Conservation (phyloP, 2,797 vertebrate species). For the Pseudotriccus pelzelni region DNA sequence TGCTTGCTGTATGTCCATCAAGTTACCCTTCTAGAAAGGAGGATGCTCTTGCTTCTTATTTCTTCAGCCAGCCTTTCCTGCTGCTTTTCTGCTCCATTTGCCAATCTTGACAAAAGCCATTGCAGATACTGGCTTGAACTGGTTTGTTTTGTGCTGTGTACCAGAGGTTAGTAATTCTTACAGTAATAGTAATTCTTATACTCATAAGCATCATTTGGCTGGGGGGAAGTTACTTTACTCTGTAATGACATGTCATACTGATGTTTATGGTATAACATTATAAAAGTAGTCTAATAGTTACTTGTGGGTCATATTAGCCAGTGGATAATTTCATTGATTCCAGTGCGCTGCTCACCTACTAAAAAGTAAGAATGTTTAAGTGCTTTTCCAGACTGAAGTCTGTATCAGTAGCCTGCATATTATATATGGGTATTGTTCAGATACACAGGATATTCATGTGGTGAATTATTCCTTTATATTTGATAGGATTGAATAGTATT, state of each 20-base stretch:
- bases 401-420: neutral
- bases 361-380: neutral
- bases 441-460: neutral
- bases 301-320: neutral
- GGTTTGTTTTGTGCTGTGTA: neutral
- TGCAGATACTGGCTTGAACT: neutral
- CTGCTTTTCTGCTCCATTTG: neutral
- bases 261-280: neutral
- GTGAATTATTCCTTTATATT: conserved; percentile 39
- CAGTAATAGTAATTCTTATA: neutral
- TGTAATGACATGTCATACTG: neutral
- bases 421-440: neutral
- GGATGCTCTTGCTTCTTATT: neutral
- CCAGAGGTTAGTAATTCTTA: neutral
- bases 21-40: neutral
- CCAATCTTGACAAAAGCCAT: neutral
- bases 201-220: neutral
- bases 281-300: neutral
- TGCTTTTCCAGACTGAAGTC: neutral
- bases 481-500: conserved; percentile 32
- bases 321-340: neutral
- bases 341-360: neutral
- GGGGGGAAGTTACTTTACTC: neutral
- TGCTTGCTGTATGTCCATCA: neutral
- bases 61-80: neutral